Percentiles rank a stretch among this genome's conserved stretches.
These are phyloP conservation scores for Rhipidura dahli DNA, from an alignment of 2,113 vertebrate species.

Conservation along the genomic window DNA sequence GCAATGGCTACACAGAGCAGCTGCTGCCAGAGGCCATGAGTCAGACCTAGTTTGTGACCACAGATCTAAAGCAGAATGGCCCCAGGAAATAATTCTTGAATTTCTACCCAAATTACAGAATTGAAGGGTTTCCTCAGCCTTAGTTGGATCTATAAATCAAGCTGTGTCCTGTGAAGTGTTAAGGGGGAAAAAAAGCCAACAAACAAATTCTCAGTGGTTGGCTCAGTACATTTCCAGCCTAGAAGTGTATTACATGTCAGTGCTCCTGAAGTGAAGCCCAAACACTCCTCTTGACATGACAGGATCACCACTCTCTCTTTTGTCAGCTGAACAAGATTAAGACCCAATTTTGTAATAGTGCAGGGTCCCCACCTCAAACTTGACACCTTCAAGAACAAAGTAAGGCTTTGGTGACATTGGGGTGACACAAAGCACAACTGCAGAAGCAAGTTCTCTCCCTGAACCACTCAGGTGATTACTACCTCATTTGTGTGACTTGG, in stretches of 20 bases:
- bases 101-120: background rate
- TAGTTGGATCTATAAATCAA: background rate
- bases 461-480: background rate
- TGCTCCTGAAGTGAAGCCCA: accelerated
- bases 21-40: background rate
- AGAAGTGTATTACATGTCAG: background rate
- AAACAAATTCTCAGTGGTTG: background rate
- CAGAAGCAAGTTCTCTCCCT: background rate
- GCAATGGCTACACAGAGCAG: background rate
- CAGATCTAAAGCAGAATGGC: background rate
- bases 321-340: background rate
- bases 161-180: background rate
- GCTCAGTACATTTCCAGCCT: background rate
- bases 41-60: background rate
- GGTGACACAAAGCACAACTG: accelerated
- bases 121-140: background rate
- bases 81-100: background rate
- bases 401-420: background rate
- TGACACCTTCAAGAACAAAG: background rate
- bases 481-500: background rate
- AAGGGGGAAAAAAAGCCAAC: background rate
- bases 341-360: background rate
- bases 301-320: background rate
- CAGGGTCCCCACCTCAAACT: background rate
- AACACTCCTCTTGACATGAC: background rate